Evolutionary conservation across 1,140 invertebrate species (phyloP).

Genomic region (Paralvinella palmiformis): DNA sequence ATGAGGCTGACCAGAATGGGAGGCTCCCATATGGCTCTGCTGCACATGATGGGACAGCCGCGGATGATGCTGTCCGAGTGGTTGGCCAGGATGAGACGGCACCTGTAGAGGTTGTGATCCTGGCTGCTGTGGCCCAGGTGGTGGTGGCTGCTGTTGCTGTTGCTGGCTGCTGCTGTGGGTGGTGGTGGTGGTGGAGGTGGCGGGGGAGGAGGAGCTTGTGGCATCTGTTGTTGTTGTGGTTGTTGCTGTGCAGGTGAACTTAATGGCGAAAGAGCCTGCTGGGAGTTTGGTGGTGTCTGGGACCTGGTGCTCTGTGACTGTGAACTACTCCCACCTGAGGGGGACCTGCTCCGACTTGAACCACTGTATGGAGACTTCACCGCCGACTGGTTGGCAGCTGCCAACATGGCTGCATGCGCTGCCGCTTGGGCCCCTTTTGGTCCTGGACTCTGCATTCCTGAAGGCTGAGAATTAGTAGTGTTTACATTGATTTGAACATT

Average conservation of each 20-base stretch:
- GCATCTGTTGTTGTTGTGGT: slow-evolving; percentile 13
- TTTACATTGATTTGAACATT: not conserved
- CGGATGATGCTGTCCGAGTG: slow-evolving; percentile 15
- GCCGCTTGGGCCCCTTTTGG: slow-evolving; percentile 47
- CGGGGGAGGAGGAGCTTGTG: not conserved
- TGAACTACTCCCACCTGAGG: too few species aligned
- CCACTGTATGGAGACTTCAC: too few species aligned
- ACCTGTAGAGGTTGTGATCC: slow-evolving; percentile 24
- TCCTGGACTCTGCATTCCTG: slow-evolving; percentile 24
- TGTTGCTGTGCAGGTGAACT: slow-evolving; percentile 11
- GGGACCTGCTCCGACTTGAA: too few species aligned
- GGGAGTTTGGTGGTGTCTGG: too few species aligned
- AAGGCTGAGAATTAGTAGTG: slow-evolving; percentile 43
- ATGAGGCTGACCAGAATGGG: slow-evolving; percentile 21
- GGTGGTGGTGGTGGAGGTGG: slow-evolving; percentile 9
- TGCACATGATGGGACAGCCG: slow-evolving; percentile 19
- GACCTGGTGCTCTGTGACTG: too few species aligned
- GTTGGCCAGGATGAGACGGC: slow-evolving; percentile 19
- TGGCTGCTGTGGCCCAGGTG: slow-evolving; percentile 21
- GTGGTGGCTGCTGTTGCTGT: slow-evolving; percentile 25
- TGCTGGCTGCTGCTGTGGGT: too few species aligned
- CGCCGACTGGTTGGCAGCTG: slow-evolving; percentile 37
- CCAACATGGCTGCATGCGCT: slow-evolving; percentile 47
- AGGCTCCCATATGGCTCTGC: slow-evolving; percentile 20
- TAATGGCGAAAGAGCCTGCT: too few species aligned